Evolutionary conservation across 64 coral and sea anemone species (phyloP).

Genomic region (Anthopleura sola): DNA sequence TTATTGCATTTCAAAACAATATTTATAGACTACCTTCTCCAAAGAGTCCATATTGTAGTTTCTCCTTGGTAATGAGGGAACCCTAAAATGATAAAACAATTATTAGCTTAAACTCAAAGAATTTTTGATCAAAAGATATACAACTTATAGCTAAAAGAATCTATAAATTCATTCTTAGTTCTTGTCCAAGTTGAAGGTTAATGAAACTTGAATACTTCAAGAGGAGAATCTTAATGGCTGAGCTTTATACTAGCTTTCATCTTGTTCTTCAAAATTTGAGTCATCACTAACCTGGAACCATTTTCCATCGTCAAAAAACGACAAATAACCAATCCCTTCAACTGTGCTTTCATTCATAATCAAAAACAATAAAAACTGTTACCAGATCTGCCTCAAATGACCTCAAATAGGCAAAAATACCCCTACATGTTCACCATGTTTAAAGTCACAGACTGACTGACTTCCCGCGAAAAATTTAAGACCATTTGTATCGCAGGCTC

Average conservation of each 20-base stretch:
- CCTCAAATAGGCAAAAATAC: not conserved
- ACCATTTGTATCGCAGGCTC: not conserved
- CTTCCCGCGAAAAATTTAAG: conserved; percentile 1
- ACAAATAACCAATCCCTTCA: conserved; percentile 22
- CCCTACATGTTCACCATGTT: not conserved
- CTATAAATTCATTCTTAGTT: not conserved
- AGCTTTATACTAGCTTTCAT: too few relatives aligned
- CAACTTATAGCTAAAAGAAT: too few relatives aligned
- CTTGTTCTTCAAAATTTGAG: not conserved
- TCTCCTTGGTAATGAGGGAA: conserved; percentile 38
- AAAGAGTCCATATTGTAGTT: conserved; percentile 54
- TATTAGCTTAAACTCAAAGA: too few relatives aligned
- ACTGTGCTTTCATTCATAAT: not conserved
- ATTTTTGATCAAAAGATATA: too few relatives aligned
- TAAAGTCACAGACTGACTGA: not conserved
- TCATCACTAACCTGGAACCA: conserved; percentile 54
- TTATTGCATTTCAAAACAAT: not conserved
- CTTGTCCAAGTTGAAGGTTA: too few relatives aligned
- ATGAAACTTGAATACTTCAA: too few relatives aligned
- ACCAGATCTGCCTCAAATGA: not conserved
- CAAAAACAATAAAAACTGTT: not conserved
- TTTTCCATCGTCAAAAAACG: conserved; percentile 48
- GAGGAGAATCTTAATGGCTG: too few relatives aligned
- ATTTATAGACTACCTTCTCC: conserved; percentile 45
- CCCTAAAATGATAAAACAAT: conserved; percentile 24